Evolutionary conservation across 2,113 vertebrate species (phyloP).

Genomic region (Vicugna pacos): DNA sequence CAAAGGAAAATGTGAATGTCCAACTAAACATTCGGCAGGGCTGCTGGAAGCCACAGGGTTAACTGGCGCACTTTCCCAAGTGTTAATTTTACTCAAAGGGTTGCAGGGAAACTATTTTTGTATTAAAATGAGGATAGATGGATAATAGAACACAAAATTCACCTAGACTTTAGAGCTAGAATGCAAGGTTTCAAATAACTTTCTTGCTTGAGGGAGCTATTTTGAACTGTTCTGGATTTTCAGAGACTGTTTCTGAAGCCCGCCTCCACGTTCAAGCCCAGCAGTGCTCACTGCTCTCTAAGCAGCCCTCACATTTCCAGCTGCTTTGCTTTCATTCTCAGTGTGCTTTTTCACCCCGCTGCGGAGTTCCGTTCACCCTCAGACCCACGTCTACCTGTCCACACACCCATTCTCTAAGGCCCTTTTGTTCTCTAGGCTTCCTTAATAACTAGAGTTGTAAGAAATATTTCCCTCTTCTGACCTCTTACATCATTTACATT

Average conservation of each 20-base stretch:
- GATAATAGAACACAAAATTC: background rate
- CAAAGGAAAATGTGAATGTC: background rate
- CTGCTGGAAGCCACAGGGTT: background rate
- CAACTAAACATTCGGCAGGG: background rate
- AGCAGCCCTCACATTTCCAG: background rate
- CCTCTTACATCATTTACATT: background rate
- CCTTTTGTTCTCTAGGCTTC: background rate
- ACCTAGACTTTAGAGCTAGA: background rate
- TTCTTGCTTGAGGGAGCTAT: background rate
- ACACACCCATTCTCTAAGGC: background rate
- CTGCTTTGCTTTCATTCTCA: background rate
- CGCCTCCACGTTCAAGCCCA: background rate
- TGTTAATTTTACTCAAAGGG: background rate
- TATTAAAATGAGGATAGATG: background rate
- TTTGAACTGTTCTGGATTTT: background rate
- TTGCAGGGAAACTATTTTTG: background rate
- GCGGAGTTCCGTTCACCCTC: background rate
- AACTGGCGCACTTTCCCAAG: background rate
- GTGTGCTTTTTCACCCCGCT: background rate
- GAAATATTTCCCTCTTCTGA: background rate
- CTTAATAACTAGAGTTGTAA: background rate
- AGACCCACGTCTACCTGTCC: background rate
- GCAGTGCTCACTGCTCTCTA: background rate
- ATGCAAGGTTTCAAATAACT: slow-evolving; percentile 1
- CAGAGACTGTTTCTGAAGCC: background rate